Base-by-base conservation (phyloP, 2,888 invertebrate species). In the Drosophila prolongata region DNA sequence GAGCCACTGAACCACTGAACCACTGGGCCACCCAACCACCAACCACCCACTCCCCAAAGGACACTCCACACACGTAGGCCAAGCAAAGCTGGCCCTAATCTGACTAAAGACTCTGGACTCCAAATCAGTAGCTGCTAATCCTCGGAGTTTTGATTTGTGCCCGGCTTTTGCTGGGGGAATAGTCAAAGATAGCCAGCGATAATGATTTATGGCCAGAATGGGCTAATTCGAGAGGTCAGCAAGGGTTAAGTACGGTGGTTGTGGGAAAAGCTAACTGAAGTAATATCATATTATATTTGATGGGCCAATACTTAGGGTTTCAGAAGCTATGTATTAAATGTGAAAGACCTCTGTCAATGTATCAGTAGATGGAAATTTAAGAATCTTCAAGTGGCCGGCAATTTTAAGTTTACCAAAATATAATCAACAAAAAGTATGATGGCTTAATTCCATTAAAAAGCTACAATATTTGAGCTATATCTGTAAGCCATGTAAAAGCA, bases 121-220 rank as follows among this genome's bases (percentile, higher is more conserved):
- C 16, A 53, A 66, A 62, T 53, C 65, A 66, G 53, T 53, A 47
- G 46, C 66, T 54, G 54, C 35, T 40, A 64, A 64, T 49, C 42
- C 34, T 35, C 35, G 35, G 38, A 55, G 66, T 42, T 65, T 55
- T 66, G 66, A 66, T 66, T 66, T 66, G 66, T 65, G 61, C 24
- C 3, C 2, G n/a, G 46, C 30, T 38, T 34, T 46, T 30, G 58
- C 27, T 44, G 43, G 60, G 30, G 43, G 38, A 50, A 62, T 35
- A 30, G 64, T 14, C 40, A 42, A 35, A 43, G 62, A 49, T 35
- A 37, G 13, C 37, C 34, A 6, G 38, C 19, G 38, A 59, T 62
- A 35, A 49, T 62, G 62, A 62, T 49, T 62, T 62, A 60, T 49
- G 19, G 19, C 13, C 59, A 6, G 30, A 19, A 13, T 37, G 37